Evolutionary conservation across 1,140 invertebrate genomes (phyloP).

Genomic region (Aphelenchoides besseyi): DNA sequence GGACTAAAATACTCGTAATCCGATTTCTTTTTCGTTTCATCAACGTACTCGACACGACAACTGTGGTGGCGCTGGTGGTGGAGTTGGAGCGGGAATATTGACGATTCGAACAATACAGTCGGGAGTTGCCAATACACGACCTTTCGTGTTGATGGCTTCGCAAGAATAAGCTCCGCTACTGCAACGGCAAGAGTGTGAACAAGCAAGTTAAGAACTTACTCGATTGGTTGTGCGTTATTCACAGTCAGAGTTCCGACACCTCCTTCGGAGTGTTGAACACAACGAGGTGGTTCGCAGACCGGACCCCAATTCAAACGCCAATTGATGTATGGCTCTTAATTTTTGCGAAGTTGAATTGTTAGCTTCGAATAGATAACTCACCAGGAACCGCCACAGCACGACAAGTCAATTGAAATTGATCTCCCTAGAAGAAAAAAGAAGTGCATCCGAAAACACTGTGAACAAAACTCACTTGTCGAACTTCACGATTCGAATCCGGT

Average conservation of each 20-base stretch:
- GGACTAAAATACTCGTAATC: background rate
- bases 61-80: conserved; percentile 42
- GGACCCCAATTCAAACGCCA: conserved; percentile 97
- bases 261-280: conserved; percentile 67
- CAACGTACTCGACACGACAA: conserved; percentile 17
- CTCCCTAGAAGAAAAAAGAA: conserved; percentile 68
- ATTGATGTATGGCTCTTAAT: conserved; percentile 81
- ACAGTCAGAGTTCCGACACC: conserved; percentile 80
- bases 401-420: conserved; percentile 76
- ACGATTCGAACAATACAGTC: conserved; percentile 78
- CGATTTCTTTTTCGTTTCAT: background rate
- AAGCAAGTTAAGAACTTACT: too few species aligned
- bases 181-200: too few species aligned
- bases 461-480: conserved; percentile 16
- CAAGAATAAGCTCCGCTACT: conserved; percentile 96
- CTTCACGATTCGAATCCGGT: conserved; percentile 41
- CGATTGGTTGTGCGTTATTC: conserved; percentile 64
- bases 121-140: conserved; percentile 79
- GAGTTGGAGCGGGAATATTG: conserved; percentile 55
- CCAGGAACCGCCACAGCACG: conserved; percentile 81
- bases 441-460: conserved; percentile 19
- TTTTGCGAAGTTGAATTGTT: too few species aligned
- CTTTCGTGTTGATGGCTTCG: conserved; percentile 84
- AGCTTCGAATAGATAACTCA: too few species aligned
- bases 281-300: conserved; percentile 72